These are phyloP conservation scores for Conus betulinus DNA, from an alignment of 1,140 invertebrate species.

Conservation along the genomic window DNA sequence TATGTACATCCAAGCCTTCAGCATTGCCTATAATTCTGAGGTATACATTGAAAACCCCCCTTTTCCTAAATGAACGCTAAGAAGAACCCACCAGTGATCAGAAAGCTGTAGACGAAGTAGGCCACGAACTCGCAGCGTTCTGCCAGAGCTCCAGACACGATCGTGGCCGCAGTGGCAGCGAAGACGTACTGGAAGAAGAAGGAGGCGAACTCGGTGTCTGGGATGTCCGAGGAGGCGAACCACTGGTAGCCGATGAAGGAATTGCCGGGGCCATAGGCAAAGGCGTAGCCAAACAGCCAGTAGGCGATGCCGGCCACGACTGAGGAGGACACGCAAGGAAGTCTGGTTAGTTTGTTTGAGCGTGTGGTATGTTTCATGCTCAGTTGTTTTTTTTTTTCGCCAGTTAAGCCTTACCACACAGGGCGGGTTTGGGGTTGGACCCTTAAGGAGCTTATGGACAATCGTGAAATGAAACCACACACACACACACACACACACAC, in stretches of 20 bases:
- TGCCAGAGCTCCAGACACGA: constrained; percentile 80
- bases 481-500: no score
- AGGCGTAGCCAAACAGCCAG: constrained; percentile 79
- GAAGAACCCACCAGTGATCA: constrained; percentile 77
- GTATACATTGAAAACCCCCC: no score
- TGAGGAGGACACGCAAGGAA: constrained; percentile 53
- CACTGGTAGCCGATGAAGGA: constrained; percentile 62
- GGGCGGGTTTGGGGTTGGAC: no score
- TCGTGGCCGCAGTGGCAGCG: constrained; percentile 71
- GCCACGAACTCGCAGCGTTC: constrained; percentile 79
- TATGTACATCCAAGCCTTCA: no score
- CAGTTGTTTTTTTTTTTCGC: no score
- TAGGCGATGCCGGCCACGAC: constrained; percentile 78
- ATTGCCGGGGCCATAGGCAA: constrained; percentile 78
- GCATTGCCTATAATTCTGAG: no score
- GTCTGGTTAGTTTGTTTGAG: no score
- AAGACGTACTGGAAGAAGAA: constrained; percentile 73
- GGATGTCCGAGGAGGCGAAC: constrained; percentile 55
- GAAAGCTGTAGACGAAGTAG: constrained; percentile 79
- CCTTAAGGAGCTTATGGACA: no score
- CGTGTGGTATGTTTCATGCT: no score
- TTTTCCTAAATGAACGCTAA: no score
- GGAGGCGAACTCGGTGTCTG: constrained; percentile 49
- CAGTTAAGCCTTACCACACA: no score
- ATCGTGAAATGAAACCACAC: no score